Base-by-base conservation (phyloP, 37 sponge, comb jelly and placozoan species). In the Halichondria panicea region DNA sequence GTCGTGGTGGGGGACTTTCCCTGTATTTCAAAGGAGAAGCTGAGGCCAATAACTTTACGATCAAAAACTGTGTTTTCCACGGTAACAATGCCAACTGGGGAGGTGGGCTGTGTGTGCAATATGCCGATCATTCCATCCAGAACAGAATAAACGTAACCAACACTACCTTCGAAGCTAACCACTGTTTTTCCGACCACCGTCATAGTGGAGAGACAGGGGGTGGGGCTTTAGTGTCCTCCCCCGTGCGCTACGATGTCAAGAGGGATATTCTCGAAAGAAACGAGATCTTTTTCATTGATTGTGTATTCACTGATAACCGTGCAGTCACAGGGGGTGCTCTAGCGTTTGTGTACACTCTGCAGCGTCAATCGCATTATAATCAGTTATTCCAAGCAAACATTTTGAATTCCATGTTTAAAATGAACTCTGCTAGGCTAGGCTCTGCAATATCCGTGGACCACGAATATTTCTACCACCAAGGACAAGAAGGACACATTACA, bases 1-100 rank as follows among this genome's bases (percentile, higher is more conserved):
- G 88, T 1, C 42, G 82, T 71, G 88, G 88, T 48, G 88, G 88
- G 6, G 88, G 88, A 11, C 43, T 87, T 7, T 76, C 75, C 15
- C 5, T 87, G 6, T 68, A 63, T 31, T 71, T 87, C 43, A 81
- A 81, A 37, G 63, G 63, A 63, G 54, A 45, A 28, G 81, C 87
- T 39, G 25, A 31, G 18, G n/a, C 39, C 43, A 87, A 87, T 58
- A 80, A 30, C 1, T 24, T 87, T 21, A 2, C 38, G 2, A 38
- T 87, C 12, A 44, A 31, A 7, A 48, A 75, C 55, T 81, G 81
- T 43, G 60, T 43, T 24, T 87, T 87, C 35, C 34, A 53, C 12
- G 15, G 58, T 19, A 87, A 87, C 53, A 61, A 0, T 18, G 87
- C 87, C 13, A 15, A 73, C 24, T 80, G 69, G 66, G 87, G 87